Evolutionary conservation across 2,113 vertebrate species (phyloP), one percentile per base, ranked within the genome.

Genomic region (Heterochromis multidens): DNA sequence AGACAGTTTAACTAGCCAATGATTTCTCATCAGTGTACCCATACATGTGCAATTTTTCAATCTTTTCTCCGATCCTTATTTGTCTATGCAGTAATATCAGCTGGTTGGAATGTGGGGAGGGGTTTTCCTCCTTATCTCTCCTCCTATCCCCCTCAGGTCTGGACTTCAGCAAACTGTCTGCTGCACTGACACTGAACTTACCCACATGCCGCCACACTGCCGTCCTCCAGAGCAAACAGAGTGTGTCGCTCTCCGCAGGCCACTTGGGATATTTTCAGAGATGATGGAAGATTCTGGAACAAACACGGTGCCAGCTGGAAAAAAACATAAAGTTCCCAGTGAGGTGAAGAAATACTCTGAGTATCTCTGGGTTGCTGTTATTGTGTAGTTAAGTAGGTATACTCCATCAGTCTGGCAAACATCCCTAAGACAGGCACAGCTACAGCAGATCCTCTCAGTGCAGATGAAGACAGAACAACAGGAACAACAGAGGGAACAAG

Each of bases 211-310:
- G 95, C 92, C 93, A 96, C 93, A 60, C 88, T 95, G 92, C 94
- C 95, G 90, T 96, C 94, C 78, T 94, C 94, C 93, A 96, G 77
- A 46, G 90, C 88, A 91, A 93, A 96, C 93, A 95, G 87, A 85
- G 90, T 56, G 85, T 94, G 96, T 87, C 90, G 87, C 94, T 95
- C 94, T 91, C 91, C 4, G 3, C 92, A 96, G 95, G 95, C 84
- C 96, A 96, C 93, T 95, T 95, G 91, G 96, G 93, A 94, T 88
- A 96, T 93, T 95, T 95, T 96, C 92, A 93, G 91, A 90, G 88
- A 94, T 67, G 91, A 87, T 74, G 95, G 91, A 93, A 94, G 95
- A 92, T 87, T 96, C 91, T 85, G 93, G 90, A 96, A 90, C 90
- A 96, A 95, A 93, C 86, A 88, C 83, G 94, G 94, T 78, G 91